Base-by-base conservation (phyloP, 2,888 invertebrate species). In the Crepidodera aurea region DNA sequence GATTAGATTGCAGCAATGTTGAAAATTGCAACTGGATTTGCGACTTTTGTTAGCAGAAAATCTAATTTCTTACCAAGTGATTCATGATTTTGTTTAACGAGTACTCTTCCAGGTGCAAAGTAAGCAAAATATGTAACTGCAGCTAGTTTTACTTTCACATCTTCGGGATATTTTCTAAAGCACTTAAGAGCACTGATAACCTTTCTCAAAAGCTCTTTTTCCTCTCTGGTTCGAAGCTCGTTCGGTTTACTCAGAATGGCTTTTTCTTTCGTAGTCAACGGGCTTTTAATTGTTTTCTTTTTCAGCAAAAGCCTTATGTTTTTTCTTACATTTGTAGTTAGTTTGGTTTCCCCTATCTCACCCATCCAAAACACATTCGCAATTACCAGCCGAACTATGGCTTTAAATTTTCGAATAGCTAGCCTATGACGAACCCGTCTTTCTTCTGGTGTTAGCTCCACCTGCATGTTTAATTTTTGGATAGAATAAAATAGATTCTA, bases 101-200 rank as follows among this genome's bases (percentile, higher is more conserved):
- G 84, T 0, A 82, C 79, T 1, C 88, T 83, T 0, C 84, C 86
- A 0, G 87, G 83, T 0, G 83, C 80, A 61, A 85, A 85, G 70
- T 86, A 88, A 68, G 84, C 84, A 79, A 88, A 90, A 70, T 85
- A 84, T 0, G 87, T 84, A 0, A 85, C 84, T 0, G 84, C 84
- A 0, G 88, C 87, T 39, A 91, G 75, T 50, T 85, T 83, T 66
- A 83, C 83, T 71, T 87, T 87, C 6, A 89, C 83, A 6, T 81
- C 84, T 13, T 42, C 7, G 10, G 63, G 50, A 42, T 55, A 50
- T 44, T 55, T 37, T 37, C 51, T 81, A 68, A 89, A 89, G 73
- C 88, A 88, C 77, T 85, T 86, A 13, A 89, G 76, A 12, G 84
- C 84, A 0, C 86, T 86, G 62, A 90, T 83, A 15, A 86, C 83